Evolutionary conservation across 30 jellyfish, hydroid and myxozoan genomes (phyloP).

Genomic region (Aurelia coerulea): DNA sequence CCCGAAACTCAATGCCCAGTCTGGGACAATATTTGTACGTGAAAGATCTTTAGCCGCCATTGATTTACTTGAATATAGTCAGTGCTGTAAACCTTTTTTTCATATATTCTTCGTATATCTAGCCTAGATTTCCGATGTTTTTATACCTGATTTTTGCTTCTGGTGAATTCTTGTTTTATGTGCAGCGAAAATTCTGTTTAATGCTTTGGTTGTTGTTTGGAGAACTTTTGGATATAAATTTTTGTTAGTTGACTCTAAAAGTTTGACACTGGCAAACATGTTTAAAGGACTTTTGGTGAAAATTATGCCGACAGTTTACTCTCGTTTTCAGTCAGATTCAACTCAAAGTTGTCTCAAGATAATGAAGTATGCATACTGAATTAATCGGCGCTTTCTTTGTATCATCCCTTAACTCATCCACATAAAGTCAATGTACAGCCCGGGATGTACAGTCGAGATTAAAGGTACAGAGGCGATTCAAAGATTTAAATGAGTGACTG

Average conservation of each 20-base stretch:
- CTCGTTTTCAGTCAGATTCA: constrained; percentile 51
- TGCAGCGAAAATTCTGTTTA: constrained; percentile 7
- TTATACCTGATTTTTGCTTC: constrained; percentile 7
- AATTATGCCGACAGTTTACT: constrained; percentile 71
- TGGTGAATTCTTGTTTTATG: background rate
- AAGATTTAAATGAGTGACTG: no score
- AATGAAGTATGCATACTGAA: constrained; percentile 40
- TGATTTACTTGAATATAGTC: background rate
- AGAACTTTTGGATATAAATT: constrained; percentile 49
- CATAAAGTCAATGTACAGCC: no score
- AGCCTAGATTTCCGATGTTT: no score
- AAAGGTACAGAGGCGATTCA: no score
- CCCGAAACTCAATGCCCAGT: constrained; percentile 37
- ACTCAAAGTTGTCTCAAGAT: constrained; percentile 26
- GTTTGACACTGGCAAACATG: constrained; percentile 80
- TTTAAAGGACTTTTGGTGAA: constrained; percentile 56
- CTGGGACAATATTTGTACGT: constrained; percentile 45
- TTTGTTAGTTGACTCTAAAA: constrained; percentile 49
- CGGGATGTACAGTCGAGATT: no score
- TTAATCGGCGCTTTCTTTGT: constrained; percentile 13
- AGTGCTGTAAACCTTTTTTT: no score
- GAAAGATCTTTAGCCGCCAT: constrained; percentile 5
- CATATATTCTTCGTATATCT: no score
- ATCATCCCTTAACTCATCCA: background rate
- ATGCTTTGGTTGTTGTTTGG: constrained; percentile 24